Conservation (phyloP, 2,113 vertebrate species). For the Tychaedon coryphoeus region DNA sequence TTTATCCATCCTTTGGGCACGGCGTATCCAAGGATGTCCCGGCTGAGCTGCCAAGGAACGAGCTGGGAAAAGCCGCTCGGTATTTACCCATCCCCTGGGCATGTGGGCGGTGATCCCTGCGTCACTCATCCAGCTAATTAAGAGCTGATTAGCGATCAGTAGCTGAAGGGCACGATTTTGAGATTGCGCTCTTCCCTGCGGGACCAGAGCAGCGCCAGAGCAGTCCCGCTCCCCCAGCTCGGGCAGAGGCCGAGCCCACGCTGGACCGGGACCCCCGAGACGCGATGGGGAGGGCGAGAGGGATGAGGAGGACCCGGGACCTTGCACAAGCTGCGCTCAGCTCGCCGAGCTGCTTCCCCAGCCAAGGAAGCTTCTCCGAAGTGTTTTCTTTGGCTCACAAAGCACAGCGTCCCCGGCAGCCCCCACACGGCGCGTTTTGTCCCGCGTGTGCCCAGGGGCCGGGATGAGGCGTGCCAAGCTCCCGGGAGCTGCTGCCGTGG, state of each 20-base stretch:
- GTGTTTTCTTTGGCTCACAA: neutral
- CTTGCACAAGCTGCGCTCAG: neutral
- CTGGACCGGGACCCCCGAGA: too few species aligned
- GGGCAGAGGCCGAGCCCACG: neutral
- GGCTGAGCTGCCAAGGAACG: neutral
- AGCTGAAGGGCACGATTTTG: neutral
- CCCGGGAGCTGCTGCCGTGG: neutral
- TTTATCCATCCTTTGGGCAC: neutral
- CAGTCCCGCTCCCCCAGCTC: neutral
- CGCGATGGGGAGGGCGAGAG: rapidly evolving
- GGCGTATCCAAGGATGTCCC: neutral
- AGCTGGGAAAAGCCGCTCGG: neutral
- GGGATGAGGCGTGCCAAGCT: rapidly evolving
- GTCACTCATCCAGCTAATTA: neutral
- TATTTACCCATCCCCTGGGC: neutral
- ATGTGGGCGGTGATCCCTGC: neutral
- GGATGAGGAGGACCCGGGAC: rapidly evolving
- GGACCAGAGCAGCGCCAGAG: neutral
- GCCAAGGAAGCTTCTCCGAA: neutral
- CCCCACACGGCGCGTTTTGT: rapidly evolving
- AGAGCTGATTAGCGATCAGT: neutral
- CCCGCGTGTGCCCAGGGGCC: neutral
- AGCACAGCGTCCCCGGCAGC: rapidly evolving
- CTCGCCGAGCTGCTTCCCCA: neutral
- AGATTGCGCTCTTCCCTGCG: neutral